Base-by-base conservation (phyloP, 2,888 invertebrate species). In the Phlogophora meticulosa region DNA sequence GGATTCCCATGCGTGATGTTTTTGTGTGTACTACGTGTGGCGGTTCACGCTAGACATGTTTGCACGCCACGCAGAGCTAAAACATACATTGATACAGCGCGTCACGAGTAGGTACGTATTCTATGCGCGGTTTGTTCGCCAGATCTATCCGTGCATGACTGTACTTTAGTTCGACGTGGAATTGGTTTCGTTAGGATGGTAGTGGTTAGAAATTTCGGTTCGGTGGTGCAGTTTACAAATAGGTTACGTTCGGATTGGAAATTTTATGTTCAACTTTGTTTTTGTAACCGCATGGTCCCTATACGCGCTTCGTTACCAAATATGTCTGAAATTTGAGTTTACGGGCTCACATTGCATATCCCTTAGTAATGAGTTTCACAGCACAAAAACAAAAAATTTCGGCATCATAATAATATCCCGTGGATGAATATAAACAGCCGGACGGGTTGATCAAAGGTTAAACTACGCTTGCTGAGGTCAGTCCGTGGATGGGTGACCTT, bases 31-130 rank as follows among this genome's bases (percentile, higher is more conserved):
- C 28, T 36, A 42, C 48, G 63, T 17, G 48, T 38, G 43, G 53
- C 24, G 42, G 56, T 46, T 52, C 65, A 65, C 52, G 72, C 17
- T 46, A 57, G 73, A 57, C 72, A 45, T 72, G 51, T 71, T 71
- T 65, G 40, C 51, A 52, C 57, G 57, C 56, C 45, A 46, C 51
- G 64, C 28, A 49, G 69, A 48, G 38, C 51, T 45, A 46, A 72
- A 72, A 57, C 55, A 40, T 65, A 64, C 70, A 52, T 57, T 68
- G 68, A 40, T 68, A 52, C 72, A 20, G 24, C 53, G 36, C 42
- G 45, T 11, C 42, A n/a, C 34, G 32, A 40, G 52, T n/a, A n/a
- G n/a, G n/a, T 13, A 17, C 22, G 53, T 15, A 32, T 15, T 3
- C 5, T 42, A 10, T 34, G 51, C 28, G 34, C 36, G 64, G 71